Evolutionary conservation across 2,113 vertebrate genomes (phyloP), one percentile per base, ranked within the genome.

Genomic region (Tapirus terrestris): DNA sequence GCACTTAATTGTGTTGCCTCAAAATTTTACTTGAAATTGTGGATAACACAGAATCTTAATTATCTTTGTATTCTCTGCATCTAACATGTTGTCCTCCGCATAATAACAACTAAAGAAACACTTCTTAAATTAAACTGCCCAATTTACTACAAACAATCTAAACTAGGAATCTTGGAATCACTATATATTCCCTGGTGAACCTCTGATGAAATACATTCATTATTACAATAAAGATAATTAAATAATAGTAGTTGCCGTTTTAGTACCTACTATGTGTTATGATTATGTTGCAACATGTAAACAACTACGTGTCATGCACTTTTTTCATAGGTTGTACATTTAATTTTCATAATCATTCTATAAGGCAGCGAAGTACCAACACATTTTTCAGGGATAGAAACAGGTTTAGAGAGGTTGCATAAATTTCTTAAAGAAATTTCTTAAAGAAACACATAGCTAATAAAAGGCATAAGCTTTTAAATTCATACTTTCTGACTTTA

Each of bases 301-400:
- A 91, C 21, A 39, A 65, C 12, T 58, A n/a, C 14, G 11, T 73
- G 5, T 16, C 29, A 25, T 75, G 8, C 39, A 39, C 5, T 77
- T 48, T 92, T 86, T 79, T 45, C 61, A 56, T 20, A 89, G 17
- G 23, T 60, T 63, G 4, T 63, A 29, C 83, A 36, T 83, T 87
- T 87, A 93, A 87, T 33, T 72, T 95, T 90, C 7, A 61, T 82
- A 58, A 65, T 68, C 31, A 95, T 93, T 73, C 33, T 65, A 65
- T 60, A 82, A 65, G 21, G 3, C 16, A 36, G 5, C 0, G 27
- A 91, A 65, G 3, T 72, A 60, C 21, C 76, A 81, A 13, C 11
- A 91, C 31, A 56, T 45, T 60, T 88, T 85, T 79, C n/a, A 68
- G 8, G 60, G 31, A 67, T 9, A 2, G 36, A 73, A 84, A 72